These are phyloP conservation scores for Arbacia lixula DNA, from an alignment of 53 echinoderm and acorn worm genomes.

Conservation along the genomic window DNA sequence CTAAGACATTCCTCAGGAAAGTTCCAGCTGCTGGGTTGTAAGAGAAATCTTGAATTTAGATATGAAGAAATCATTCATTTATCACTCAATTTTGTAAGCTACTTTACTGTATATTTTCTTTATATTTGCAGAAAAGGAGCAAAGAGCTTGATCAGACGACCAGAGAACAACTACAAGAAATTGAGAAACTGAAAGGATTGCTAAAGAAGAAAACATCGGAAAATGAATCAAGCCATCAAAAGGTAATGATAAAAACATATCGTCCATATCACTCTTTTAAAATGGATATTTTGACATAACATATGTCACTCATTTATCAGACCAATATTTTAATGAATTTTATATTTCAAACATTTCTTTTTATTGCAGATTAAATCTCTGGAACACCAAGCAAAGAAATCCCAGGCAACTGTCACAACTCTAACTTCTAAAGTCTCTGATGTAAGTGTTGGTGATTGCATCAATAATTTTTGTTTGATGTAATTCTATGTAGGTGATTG, in stretches of 20 bases:
- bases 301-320: not conserved
- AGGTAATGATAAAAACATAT: no score
- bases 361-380: slow-evolving; percentile 37
- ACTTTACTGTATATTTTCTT: no score
- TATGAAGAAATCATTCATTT: no score
- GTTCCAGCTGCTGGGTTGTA: no score
- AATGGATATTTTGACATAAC: not conserved
- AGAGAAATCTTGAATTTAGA: no score
- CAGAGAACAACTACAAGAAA: slow-evolving; percentile 18
- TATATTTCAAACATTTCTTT: not conserved
- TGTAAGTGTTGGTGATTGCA: slow-evolving; percentile 38
- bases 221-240: slow-evolving; percentile 32
- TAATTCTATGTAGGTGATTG: no score
- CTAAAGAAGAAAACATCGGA: slow-evolving; percentile 43
- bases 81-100: no score
- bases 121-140: slow-evolving; percentile 10
- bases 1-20: no score
- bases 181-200: slow-evolving; percentile 10
- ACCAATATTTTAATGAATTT: no score
- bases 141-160: slow-evolving; percentile 1
- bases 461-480: no score
- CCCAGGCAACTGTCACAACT: slow-evolving; percentile 10
- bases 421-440: slow-evolving; percentile 14
- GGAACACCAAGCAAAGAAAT: slow-evolving; percentile 38
- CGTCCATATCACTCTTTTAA: not conserved